Percentiles rank a stretch among this genome's conserved stretches.
These are phyloP conservation scores for Mungos mungo DNA, from an alignment of 2,113 vertebrate genomes.

Conservation along the genomic window DNA sequence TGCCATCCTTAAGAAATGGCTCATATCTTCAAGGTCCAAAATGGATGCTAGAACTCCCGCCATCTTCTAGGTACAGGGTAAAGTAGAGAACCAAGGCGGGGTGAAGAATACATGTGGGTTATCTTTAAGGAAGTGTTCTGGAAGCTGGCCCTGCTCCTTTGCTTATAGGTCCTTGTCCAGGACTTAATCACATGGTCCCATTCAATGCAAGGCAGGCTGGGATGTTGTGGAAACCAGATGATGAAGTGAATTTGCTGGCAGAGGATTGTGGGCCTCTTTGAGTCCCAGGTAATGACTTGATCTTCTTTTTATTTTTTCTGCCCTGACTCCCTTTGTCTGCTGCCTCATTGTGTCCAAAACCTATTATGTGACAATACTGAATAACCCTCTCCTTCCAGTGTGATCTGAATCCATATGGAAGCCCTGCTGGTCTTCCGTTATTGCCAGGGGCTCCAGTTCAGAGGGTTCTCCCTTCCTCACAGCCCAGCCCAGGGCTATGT, in stretches of 20 bases:
- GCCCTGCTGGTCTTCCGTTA: background rate
- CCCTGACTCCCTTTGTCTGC: background rate
- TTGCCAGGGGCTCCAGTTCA: background rate
- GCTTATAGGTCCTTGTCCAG: background rate
- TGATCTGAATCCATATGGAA: background rate
- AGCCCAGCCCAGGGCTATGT: background rate
- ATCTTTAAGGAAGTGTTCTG: background rate
- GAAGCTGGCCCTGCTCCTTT: background rate
- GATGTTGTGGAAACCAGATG: background rate
- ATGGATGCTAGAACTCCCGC: background rate
- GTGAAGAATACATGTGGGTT: background rate
- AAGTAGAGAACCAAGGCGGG: background rate
- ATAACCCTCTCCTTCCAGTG: background rate
- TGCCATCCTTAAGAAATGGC: background rate
- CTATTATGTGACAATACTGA: background rate
- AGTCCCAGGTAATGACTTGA: background rate
- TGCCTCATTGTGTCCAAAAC: background rate
- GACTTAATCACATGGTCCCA: background rate
- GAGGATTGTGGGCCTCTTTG: background rate
- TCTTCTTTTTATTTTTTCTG: background rate
- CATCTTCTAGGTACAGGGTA: background rate
- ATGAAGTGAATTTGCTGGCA: background rate
- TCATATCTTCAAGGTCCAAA: background rate
- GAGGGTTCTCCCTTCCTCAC: background rate
- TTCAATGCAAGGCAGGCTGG: background rate